phyloP scores from a whole-genome alignment of 2,888 invertebrate species.

The Chalcosyrphus nemorum region DNA sequence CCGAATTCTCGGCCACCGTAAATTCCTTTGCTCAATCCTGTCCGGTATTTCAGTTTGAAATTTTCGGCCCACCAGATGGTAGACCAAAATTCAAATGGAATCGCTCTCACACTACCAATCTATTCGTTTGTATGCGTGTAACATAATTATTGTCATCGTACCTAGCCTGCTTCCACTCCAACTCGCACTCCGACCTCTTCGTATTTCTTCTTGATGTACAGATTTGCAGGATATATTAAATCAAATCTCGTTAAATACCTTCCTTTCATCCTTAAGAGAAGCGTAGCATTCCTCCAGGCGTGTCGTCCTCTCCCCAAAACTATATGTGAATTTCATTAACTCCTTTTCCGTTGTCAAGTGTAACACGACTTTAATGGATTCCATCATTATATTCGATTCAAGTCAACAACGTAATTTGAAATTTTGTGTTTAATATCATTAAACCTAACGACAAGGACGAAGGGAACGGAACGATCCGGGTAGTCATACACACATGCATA shows the following conservation, averaged over 20 bases:
- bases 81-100: neutral
- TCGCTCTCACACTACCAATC: too few species aligned
- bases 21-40: too few species aligned
- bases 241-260: constrained; percentile 16
- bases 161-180: too few species aligned
- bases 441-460: neutral
- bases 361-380: neutral
- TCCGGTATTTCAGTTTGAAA: too few species aligned
- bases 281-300: neutral
- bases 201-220: neutral
- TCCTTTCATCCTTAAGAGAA: constrained; percentile 25
- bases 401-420: neutral
- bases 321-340: constrained; percentile 13
- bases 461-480: neutral
- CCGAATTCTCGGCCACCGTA: too few species aligned
- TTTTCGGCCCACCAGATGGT: too few species aligned
- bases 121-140: neutral
- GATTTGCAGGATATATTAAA: neutral
- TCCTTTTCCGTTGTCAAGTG: neutral
- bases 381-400: constrained; percentile 7
- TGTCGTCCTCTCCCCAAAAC: neutral
- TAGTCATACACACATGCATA: too few species aligned
- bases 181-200: neutral
- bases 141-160: neutral
- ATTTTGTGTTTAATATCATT: constrained; percentile 11